Base-by-base conservation (phyloP, 2,888 invertebrate genomes). In the Scelioninae gen. 2 region DNA sequence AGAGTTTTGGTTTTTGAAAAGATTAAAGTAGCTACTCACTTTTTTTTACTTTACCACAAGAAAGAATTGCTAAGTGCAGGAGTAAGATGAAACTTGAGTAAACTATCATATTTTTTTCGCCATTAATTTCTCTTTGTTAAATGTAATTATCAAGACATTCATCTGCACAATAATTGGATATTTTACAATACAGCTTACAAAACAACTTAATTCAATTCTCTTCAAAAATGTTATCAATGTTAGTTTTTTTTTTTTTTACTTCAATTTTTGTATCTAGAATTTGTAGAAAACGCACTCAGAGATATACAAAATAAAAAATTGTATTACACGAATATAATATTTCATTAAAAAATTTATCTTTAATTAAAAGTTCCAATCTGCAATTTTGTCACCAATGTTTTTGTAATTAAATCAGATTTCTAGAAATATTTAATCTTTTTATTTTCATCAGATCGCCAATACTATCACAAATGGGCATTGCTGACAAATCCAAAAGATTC, bases 401-500 rank as follows among this genome's bases (percentile, higher is more conserved):
- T 11, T 18, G 15, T 58, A 46, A 46, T 58, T 45, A 43, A 46
- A 60, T 46, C 58, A 22, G 28, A 48, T 37, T 45, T 33, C 9
- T 4, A 13, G 5, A 13, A 3, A 48, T n/a, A 19, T 22, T 35
- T 46, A 45, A 37, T 33, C 13, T n/a, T 35, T 31, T 10, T 10
- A 33, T 41, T 65, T 18, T 18, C 5, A 15, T 48, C 19, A 91
- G 94, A 92, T 86, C 95, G 93, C 81, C 92, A 92, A 83, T 93
- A 94, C 81, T 92, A 91, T 82, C 93, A 94, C 82, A 95, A 95
- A 86, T 96, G 96, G 96, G 94, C 92, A 0, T 91, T 93, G 80
- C 86, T 96, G 39, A 90, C 90, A 22, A 88, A 91, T 65, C 91
- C 92, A 0, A 89, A 91, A 28, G 90, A 89, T 76, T 87, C 88